Conservation (phyloP, 1,140 invertebrate genomes). For the Procambarus clarkii region DNA sequence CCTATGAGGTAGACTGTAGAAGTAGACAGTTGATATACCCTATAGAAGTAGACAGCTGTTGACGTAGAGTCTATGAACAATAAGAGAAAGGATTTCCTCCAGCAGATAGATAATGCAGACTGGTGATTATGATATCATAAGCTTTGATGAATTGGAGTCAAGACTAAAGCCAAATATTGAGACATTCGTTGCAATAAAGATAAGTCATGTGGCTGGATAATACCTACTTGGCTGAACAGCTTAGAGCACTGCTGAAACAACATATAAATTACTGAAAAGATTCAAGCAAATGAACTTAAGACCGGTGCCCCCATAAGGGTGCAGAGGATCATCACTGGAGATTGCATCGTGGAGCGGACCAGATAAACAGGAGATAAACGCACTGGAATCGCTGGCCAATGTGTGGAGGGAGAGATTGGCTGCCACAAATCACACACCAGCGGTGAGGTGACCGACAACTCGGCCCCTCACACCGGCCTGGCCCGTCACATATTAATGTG, state of each 20-base stretch:
- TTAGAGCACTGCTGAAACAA: constrained; percentile 1
- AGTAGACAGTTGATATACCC: no score
- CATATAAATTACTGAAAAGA: constrained; percentile 20
- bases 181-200: no score
- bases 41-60: no score
- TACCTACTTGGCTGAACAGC: no score
- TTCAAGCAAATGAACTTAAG: constrained; percentile 1
- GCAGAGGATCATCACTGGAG: constrained; percentile 1
- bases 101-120: no score
- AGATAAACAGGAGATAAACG: not conserved
- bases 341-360: not conserved
- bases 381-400: not conserved
- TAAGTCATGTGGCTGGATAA: no score
- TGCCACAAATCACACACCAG: not conserved
- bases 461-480: not conserved
- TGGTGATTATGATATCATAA: no score
- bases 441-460: not conserved
- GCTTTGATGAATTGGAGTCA: no score
- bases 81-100: no score
- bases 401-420: not conserved
- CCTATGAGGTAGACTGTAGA: no score
- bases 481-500: constrained; percentile 7
- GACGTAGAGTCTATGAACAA: no score
- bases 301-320: not conserved
- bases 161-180: no score